Percentiles rank a stretch among this genome's conserved stretches.
Evolutionary conservation across 1,140 invertebrate genomes (phyloP).

Genomic region (Antheraea mylitta): DNA sequence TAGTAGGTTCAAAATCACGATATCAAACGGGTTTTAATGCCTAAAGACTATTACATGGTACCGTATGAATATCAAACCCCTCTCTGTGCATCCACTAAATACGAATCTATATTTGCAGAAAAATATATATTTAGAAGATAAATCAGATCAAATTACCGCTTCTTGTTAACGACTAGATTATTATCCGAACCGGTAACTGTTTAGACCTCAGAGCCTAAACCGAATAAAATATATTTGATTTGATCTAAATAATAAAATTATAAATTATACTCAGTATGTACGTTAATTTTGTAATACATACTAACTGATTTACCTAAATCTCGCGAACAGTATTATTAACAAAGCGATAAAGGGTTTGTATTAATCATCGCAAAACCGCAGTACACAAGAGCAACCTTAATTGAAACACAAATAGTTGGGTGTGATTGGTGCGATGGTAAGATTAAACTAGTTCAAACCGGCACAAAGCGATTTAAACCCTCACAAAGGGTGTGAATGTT

Average conservation of each 20-base stretch:
- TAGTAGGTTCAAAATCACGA: no score
- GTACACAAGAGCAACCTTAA: conserved; percentile 3
- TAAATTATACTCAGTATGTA: neutral
- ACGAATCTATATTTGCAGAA: no score
- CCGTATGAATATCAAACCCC: no score
- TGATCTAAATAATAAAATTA: neutral
- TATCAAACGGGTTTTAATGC: no score
- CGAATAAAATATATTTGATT: no score
- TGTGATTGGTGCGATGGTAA: conserved; percentile 3
- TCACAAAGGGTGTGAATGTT: conserved; percentile 12
- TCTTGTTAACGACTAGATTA: no score
- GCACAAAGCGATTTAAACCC: neutral
- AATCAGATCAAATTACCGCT: no score
- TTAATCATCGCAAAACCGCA: conserved; percentile 15
- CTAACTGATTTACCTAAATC: neutral
- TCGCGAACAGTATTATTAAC: neutral
- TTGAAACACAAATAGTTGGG: conserved; percentile 18
- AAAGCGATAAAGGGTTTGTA: conserved; percentile 5
- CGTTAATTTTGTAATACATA: neutral
- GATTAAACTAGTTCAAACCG: conserved; percentile 9
- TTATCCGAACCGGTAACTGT: no score
- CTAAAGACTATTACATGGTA: no score
- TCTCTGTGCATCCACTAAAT: no score
- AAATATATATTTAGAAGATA: no score
- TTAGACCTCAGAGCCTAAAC: no score